These are phyloP conservation scores for Clanis bilineata DNA, from an alignment of 2,888 invertebrate genomes.

Conservation along the genomic window DNA sequence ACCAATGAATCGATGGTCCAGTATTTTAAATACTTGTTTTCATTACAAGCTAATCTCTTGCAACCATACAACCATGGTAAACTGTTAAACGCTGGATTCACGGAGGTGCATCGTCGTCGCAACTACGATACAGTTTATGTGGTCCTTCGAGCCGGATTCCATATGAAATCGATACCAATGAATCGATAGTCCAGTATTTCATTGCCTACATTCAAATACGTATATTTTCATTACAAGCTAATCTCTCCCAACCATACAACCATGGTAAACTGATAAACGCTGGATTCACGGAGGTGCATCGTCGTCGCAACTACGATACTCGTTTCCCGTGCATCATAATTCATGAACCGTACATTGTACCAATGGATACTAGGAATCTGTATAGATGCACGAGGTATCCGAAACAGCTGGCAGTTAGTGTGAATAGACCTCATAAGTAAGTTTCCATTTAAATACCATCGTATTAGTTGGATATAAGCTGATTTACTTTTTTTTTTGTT, in stretches of 20 bases:
- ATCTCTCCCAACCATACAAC: slow-evolving; percentile 33
- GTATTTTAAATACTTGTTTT: neutral
- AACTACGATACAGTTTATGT: slow-evolving; percentile 51
- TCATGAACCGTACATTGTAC: slow-evolving; percentile 95
- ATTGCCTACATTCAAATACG: neutral
- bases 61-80: slow-evolving; percentile 84
- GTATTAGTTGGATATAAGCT: too few species aligned
- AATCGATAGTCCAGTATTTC: neutral
- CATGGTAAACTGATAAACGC: slow-evolving; percentile 95
- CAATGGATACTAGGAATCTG: slow-evolving; percentile 92
- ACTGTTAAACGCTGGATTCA: slow-evolving; percentile 95
- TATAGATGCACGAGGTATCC: slow-evolving; percentile 93
- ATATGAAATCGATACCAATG: too few species aligned
- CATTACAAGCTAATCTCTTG: slow-evolving; percentile 29
- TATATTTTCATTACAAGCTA: slow-evolving; percentile 25
- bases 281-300: slow-evolving; percentile 92
- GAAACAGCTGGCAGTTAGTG: slow-evolving; percentile 91
- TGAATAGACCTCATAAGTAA: slow-evolving; percentile 79
- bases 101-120: slow-evolving; percentile 86
- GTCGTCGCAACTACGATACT: slow-evolving; percentile 62
- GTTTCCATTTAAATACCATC: neutral
- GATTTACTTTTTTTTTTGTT: too few species aligned
- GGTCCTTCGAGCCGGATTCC: neutral
- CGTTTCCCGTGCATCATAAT: slow-evolving; percentile 92
- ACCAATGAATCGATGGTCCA: neutral